Conservation (phyloP, 2,888 invertebrate species). For the Globia sparganii region DNA sequence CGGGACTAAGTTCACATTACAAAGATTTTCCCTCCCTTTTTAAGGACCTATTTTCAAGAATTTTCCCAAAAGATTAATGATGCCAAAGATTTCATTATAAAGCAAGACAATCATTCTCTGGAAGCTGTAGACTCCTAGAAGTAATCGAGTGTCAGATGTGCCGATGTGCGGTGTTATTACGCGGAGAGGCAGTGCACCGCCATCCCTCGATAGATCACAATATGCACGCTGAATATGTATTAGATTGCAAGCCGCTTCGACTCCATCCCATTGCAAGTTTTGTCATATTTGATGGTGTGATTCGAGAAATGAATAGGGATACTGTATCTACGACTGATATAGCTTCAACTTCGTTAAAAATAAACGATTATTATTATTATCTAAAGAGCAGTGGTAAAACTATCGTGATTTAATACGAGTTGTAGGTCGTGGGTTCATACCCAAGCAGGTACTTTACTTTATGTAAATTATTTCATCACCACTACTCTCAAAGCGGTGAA, state of each 20-base stretch:
- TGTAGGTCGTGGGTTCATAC: too few species aligned
- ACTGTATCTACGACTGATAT: not conserved
- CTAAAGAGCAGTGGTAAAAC: too few species aligned
- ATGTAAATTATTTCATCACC: too few species aligned
- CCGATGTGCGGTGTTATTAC: conserved; percentile 15
- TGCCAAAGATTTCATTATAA: not conserved
- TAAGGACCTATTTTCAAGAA: not conserved
- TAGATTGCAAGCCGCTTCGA: conserved; percentile 33
- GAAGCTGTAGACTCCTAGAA: conserved; percentile 1
- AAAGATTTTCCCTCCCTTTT: too few species aligned
- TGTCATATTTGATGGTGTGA: conserved; percentile 16
- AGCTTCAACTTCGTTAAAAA: not conserved
- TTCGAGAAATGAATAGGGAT: not conserved
- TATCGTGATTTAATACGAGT: too few species aligned
- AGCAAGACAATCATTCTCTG: not conserved
- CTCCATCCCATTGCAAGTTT: conserved; percentile 41
- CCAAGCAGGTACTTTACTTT: too few species aligned
- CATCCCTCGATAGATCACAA: conserved; percentile 32
- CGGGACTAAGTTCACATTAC: not conserved
- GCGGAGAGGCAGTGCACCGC: conserved; percentile 2
- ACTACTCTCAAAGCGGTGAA: too few species aligned
- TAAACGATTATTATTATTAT: not conserved
- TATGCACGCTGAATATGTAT: conserved; percentile 62
- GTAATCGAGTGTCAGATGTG: conserved; percentile 1
- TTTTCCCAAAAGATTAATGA: not conserved